Evolutionary conservation across 2,888 invertebrate genomes (phyloP), one percentile per base, ranked within the genome.

Genomic region (Ophion costatus): DNA sequence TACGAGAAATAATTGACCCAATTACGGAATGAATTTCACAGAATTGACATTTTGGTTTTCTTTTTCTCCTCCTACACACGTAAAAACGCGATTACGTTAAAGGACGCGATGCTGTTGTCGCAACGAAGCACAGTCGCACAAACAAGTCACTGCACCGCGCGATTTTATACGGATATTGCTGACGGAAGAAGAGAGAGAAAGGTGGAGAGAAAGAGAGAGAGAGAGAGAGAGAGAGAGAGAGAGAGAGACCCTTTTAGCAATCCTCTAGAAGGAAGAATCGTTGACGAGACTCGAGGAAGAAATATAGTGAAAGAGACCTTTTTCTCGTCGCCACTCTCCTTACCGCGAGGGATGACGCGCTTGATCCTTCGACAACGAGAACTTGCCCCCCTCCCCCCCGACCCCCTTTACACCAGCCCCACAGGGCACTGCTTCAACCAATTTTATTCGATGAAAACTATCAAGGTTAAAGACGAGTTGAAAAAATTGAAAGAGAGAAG

Each of bases 281-380:
- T 38, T 45, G 45, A 11, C 20, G 67, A 45, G 45, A 45, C 3
- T 45, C 45, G 14, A 51, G 0, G 4, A 14, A 14, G 51, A 14
- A 51, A 51, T 51, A 0, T 1, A 2, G 17, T 17, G 51, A 14
- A 17, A 17, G 11, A 51, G 45, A 51, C 22, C 24, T 22, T 67
- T 67, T 67, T 45, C 17, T 51, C 56, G 11, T 45, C 20, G 20
- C 11, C 33, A 22, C 17, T 61, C 63, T 73, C 42, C 11, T 33
- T 74, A 74, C 74, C 74, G 74, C 74, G 61, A 61, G 61, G 74
- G 61, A 74, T 24, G 74, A 74, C 61, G 42, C 24, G 63, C 33
- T 74, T 73, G 45, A 17, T 51, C 51, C 51, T 51, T 51, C 51
- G 51, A 51, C 51, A 61, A 61, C 22, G 61, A 61, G 11, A 61